Percentiles rank a stretch among this genome's conserved stretches.
phyloP scores from a whole-genome alignment of 2,888 invertebrate species.

The Halictus quadricinctus region DNA sequence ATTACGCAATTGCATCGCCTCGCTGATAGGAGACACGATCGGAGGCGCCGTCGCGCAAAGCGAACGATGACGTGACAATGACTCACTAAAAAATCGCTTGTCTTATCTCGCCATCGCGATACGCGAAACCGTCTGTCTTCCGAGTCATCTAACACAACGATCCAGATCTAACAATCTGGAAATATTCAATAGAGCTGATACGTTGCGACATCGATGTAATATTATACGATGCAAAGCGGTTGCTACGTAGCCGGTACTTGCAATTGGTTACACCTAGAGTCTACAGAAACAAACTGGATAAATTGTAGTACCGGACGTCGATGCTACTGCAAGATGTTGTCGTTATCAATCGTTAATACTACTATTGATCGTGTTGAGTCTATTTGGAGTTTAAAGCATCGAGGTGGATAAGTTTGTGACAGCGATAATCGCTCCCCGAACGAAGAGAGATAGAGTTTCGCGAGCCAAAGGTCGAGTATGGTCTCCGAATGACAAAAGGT shows the following conservation, averaged over 20 bases:
- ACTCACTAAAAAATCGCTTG: slow-evolving; percentile 5
- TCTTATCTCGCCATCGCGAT: slow-evolving; percentile 28
- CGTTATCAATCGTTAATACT: not conserved
- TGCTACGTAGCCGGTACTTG: too few species aligned
- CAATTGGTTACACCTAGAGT: too few species aligned
- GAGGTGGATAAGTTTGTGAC: not conserved
- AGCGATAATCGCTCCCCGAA: slow-evolving; percentile 4
- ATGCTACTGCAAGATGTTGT: too few species aligned
- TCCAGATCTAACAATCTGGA: not conserved
- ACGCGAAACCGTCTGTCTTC: not conserved
- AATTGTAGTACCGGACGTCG: too few species aligned
- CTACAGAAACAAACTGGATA: not conserved
- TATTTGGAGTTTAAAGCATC: not conserved
- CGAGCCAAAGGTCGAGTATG: slow-evolving; percentile 5
- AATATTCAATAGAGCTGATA: not conserved
- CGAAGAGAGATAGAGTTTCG: not conserved
- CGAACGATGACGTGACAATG: not conserved
- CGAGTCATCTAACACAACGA: not conserved
- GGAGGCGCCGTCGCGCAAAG: not conserved
- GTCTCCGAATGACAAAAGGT: slow-evolving; percentile 24
- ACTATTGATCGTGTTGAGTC: not conserved
- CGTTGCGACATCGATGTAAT: too few species aligned
- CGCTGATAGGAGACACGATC: slow-evolving; percentile 19
- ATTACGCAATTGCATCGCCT: slow-evolving; percentile 35
- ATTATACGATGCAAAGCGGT: too few species aligned